Evolutionary conservation across 2,113 vertebrate genomes (phyloP), one percentile per base, ranked within the genome.

Genomic region (Apistogramma diplotaenia): DNA sequence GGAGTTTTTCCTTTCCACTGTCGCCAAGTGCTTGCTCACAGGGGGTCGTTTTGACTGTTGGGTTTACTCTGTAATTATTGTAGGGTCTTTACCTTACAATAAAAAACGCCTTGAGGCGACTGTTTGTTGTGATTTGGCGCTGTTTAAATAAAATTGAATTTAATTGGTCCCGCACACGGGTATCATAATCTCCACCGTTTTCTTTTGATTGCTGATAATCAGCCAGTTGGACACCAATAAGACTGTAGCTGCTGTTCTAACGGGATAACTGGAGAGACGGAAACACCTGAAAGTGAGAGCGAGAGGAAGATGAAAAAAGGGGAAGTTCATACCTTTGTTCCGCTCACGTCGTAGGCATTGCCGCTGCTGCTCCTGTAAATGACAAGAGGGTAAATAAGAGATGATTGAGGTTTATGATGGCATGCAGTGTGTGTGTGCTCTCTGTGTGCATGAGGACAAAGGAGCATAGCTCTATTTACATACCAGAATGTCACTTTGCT

Each of bases 291-390:
- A 40, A 33, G 40, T 8, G 43, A 61, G 9, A 56, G 8, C 67
- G 54, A 72, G 33, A 71, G 57, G 8, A 33, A 33, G 23, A 40
- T 13, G 4, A 33, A 70, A 29, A n/a, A 35, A 40, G 31, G 33
- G 29, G 11, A 5, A 15, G 43, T 78, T 82, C 83, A 2, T 90
- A 93, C 93, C 90, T 1, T 65, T 8, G 43, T 7, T 33, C 53
- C 18, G 8, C n/a, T 93, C 53, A 92, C 74, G 0, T 89, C 78
- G n/a, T 94, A 94, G 1, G 74, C 74, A 1, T 86, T 91, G 57
- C 5, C 29, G 2, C 8, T 12, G 2, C 8, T 12, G 4, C 65
- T 78, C 87, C 93, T 94, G 88, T 29, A 37, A 79, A 88, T 5
- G 12, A 76, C 25, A 89, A 73, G 6, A 78, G 46, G 70, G 11